These are phyloP conservation scores for Drosophila asahinai DNA, from an alignment of 1,140 invertebrate genomes.

Conservation along the genomic window DNA sequence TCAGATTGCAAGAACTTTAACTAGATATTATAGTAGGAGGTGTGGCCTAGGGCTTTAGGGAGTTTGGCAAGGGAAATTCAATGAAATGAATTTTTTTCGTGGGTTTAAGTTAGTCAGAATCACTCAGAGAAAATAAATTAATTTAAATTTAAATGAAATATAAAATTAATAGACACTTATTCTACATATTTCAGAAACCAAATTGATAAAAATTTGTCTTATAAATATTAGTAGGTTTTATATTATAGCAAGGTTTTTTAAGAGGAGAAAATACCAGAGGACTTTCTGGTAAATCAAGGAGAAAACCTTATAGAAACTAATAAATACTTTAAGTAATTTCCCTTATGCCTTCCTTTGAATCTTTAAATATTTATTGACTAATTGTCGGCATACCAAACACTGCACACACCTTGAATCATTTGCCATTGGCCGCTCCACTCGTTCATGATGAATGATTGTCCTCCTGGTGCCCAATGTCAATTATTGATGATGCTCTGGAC, in stretches of 20 bases:
- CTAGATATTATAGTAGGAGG: not conserved
- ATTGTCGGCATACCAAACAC: constrained; percentile 6
- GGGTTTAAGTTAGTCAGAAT: no score
- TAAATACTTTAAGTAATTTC: not conserved
- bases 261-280: no score
- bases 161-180: not conserved
- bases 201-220: no score
- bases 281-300: no score
- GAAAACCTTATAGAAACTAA: no score
- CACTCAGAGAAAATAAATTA: not conserved
- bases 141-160: not conserved
- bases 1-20: constrained; percentile 7
- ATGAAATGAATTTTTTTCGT: not conserved
- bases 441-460: constrained; percentile 47
- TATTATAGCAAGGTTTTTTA: not conserved
- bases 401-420: constrained; percentile 22
- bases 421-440: not conserved
- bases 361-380: not conserved
- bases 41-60: not conserved
- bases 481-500: constrained; percentile 56
- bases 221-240: no score
- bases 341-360: not conserved
- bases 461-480: constrained; percentile 28
- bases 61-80: not conserved
- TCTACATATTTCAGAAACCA: no score